A percentile compares a stretch with the other conserved stretches of the same genome.
These are phyloP conservation scores for Tachysurus vachellii DNA, from an alignment of 2,113 vertebrate genomes.

Conservation along the genomic window DNA sequence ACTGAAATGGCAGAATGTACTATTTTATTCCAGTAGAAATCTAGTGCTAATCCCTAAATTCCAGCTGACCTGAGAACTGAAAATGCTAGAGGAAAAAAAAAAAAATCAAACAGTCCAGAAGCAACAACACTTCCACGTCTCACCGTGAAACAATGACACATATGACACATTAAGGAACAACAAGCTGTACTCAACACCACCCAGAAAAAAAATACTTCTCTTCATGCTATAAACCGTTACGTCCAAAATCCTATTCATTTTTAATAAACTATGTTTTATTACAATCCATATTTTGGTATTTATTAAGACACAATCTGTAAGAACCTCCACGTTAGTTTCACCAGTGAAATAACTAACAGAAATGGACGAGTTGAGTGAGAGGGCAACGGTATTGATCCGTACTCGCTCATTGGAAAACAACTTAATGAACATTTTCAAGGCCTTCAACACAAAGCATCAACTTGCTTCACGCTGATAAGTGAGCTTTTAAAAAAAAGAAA, in stretches of 20 bases:
- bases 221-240: not conserved
- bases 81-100: not conserved
- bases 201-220: slow-evolving; percentile 2
- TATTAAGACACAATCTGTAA: not conserved
- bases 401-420: slow-evolving; percentile 70
- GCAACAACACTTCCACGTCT: slow-evolving; percentile 44
- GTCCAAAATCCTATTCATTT: not conserved
- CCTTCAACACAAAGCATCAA: slow-evolving; percentile 65
- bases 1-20: not conserved
- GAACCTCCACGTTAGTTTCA: not conserved
- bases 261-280: not conserved
- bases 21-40: not conserved
- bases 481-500: slow-evolving; percentile 52
- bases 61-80: not conserved
- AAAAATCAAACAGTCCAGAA: slow-evolving; percentile 1
- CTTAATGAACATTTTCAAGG: slow-evolving; percentile 72
- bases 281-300: not conserved
- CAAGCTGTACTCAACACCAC: slow-evolving; percentile 26
- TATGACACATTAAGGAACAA: slow-evolving; percentile 51
- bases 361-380: slow-evolving; percentile 60
- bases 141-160: slow-evolving; percentile 46
- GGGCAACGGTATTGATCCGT: slow-evolving; percentile 62
- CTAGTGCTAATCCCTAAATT: not conserved
- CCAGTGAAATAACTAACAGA: slow-evolving; percentile 36
- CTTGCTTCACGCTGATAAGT: slow-evolving; percentile 68